phyloP scores from a whole-genome alignment of 2,113 vertebrate genomes.

The Peromyscus maniculatus region DNA sequence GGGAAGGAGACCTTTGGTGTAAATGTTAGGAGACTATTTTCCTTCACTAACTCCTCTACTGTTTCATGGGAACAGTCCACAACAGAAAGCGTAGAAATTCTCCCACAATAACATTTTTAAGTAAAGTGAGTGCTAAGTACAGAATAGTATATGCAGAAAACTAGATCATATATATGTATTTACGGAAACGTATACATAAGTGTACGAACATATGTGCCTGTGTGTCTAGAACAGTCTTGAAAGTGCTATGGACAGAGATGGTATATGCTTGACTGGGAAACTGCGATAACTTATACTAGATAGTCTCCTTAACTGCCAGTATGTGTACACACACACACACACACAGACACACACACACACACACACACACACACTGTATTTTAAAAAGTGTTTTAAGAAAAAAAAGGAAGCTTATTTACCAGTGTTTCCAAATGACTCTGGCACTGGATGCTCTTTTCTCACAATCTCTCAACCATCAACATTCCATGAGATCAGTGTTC shows the following conservation, averaged over 20 bases:
- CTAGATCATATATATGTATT: neutral
- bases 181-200: neutral
- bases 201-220: no score
- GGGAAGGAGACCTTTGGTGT: neutral
- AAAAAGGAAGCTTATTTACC: neutral
- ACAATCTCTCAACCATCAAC: neutral
- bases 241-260: neutral
- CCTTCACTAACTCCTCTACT: neutral
- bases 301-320: neutral
- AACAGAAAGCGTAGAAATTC: neutral
- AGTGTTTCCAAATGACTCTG: neutral
- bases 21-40: constrained; percentile 47
- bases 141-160: neutral
- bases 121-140: neutral
- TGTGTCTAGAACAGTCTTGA: neutral
- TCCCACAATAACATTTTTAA: constrained; percentile 13
- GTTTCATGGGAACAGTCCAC: neutral
- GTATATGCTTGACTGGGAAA: neutral
- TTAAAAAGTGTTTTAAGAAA: neutral
- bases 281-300: neutral
- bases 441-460: neutral
- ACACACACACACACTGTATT: neutral
- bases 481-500: neutral
- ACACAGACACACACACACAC: neutral
- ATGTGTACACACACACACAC: neutral